Evolutionary conservation across 2,888 invertebrate genomes (phyloP).

Genomic region (Icerya purchasi): DNA sequence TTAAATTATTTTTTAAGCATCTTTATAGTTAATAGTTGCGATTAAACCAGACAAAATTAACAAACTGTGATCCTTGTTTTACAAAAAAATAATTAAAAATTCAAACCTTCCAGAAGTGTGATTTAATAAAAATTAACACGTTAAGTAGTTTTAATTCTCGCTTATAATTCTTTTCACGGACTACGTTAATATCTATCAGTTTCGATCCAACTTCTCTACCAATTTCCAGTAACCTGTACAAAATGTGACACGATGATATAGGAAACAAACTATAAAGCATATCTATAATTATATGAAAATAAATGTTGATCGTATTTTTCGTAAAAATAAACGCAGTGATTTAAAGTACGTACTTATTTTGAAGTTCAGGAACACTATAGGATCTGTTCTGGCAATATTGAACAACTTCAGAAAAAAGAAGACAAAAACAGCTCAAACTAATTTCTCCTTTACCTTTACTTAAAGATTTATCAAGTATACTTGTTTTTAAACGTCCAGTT

Average conservation of each 20-base stretch:
- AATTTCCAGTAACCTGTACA: constrained; percentile 64
- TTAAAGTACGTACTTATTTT: constrained; percentile 49
- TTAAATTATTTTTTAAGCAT: too few relatives aligned
- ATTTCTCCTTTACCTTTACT: constrained; percentile 85
- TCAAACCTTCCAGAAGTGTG: constrained; percentile 81
- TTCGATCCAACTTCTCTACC: constrained; percentile 88
- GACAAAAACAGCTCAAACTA: constrained; percentile 75
- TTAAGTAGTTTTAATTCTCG: constrained; percentile 86
- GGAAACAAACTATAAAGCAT: background rate
- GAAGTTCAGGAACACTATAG: constrained; percentile 82
- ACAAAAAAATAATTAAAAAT: background rate
- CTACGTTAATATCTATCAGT: constrained; percentile 77
- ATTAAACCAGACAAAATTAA: too few relatives aligned
- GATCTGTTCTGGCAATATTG: constrained; percentile 95
- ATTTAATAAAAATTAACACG: constrained; percentile 85
- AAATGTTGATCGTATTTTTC: background rate
- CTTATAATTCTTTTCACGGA: constrained; percentile 81
- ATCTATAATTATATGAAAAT: background rate
- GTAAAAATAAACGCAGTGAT: background rate
- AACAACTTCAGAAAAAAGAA: constrained; percentile 93
- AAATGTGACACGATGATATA: constrained; percentile 4
- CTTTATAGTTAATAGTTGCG: too few relatives aligned
- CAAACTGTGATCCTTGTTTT: too few relatives aligned
- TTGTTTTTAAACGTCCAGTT: constrained; percentile 39
- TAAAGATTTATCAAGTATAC: constrained; percentile 72